Evolutionary conservation across 1,140 invertebrate species (phyloP).

Genomic region (Panulirus ornatus): DNA sequence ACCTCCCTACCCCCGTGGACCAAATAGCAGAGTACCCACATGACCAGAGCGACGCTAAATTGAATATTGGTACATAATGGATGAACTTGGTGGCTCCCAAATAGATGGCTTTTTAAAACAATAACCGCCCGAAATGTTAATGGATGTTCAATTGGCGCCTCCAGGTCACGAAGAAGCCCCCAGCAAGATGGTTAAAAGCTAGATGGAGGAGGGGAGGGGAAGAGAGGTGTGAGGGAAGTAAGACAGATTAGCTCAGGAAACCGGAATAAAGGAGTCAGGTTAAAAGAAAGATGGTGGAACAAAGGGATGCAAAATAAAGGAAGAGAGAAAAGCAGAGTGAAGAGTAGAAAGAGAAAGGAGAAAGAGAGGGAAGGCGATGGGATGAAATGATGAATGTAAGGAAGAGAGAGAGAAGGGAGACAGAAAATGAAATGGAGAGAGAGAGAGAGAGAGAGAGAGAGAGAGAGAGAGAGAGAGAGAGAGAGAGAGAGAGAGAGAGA

Average conservation of each 20-base stretch:
- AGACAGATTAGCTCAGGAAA: neutral
- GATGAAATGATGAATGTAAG: neutral
- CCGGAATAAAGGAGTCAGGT: too few species aligned
- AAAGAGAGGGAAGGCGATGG: neutral
- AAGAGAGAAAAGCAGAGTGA: neutral
- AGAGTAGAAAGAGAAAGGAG: neutral
- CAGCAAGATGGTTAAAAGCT: neutral
- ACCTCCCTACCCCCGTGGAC: too few species aligned
- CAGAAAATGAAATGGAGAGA: neutral
- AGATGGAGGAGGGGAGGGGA: constrained; percentile 1
- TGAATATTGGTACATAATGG: neutral
- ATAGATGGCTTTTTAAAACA: neutral
- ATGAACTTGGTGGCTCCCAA: neutral
- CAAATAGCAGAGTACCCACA: neutral
- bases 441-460: neutral
- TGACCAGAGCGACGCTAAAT: neutral
- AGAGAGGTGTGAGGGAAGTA: neutral
- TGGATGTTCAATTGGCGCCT: neutral
- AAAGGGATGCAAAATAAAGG: neutral
- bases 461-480: neutral
- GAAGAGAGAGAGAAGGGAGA: neutral
- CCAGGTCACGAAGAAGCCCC: too few species aligned
- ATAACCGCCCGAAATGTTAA: too few species aligned
- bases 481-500: too few species aligned
- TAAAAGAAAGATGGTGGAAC: neutral